Conservation (phyloP, 2,113 vertebrate genomes). For the Gymnogyps californianus region DNA sequence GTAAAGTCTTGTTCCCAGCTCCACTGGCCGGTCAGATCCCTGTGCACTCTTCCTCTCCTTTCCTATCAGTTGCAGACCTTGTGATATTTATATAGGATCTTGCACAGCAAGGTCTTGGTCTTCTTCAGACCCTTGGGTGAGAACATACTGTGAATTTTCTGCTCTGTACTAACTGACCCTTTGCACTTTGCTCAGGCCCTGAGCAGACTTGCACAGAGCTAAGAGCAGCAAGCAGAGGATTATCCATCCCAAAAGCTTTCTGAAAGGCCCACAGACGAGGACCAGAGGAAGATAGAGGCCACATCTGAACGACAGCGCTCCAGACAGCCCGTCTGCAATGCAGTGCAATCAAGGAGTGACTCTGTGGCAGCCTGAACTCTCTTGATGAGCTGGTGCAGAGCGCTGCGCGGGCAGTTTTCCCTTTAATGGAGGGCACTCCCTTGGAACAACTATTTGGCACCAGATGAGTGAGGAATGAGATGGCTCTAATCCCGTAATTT, state of each 20-base stretch:
- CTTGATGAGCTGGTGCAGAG: not conserved
- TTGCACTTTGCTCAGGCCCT: not conserved
- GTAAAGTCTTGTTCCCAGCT: not conserved
- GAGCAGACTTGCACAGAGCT: not conserved
- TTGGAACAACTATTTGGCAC: conserved; percentile 41
- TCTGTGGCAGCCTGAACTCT: not conserved
- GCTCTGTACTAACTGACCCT: not conserved
- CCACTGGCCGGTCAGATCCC: not conserved
- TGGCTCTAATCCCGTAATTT: conserved; percentile 59
- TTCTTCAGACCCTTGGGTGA: not conserved
- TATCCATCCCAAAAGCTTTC: not conserved
- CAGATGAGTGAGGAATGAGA: conserved; percentile 36
- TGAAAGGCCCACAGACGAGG: not conserved
- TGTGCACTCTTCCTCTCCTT: not conserved
- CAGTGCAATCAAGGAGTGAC: not conserved
- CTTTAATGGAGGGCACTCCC: conserved; percentile 43
- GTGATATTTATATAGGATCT: not conserved
- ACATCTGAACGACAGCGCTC: fast-evolving
- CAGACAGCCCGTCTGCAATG: conserved; percentile 2
- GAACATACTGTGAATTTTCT: not conserved
- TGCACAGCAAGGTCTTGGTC: not conserved
- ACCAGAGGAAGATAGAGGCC: not conserved
- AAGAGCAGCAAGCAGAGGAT: not conserved
- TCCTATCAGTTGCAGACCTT: not conserved
- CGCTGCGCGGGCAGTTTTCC: not conserved